Evolutionary conservation across 30 jellyfish, hydroid and myxozoan genomes (phyloP), one percentile per base, ranked within the genome.

Genomic region (Rhopilema esculentum): DNA sequence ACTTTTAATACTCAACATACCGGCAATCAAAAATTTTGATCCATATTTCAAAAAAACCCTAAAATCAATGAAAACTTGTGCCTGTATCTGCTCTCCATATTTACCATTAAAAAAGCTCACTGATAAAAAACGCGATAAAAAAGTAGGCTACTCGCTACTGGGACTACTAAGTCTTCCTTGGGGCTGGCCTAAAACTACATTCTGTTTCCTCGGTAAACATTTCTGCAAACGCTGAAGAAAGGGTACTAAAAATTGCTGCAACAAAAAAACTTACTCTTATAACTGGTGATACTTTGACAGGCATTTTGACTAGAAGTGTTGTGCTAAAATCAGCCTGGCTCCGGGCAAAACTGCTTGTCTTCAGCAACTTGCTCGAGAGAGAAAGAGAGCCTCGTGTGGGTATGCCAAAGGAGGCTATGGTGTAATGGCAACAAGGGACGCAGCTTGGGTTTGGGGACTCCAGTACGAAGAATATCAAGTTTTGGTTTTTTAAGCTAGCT

Each of bases 211-310:
- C 16, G 17, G 17, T 24, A 19, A 20, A n/a, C 72, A 2, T 63
- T 63, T 2, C 29, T 19, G 72, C 57, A 40, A 12, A 63, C 6
- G 72, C 26, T 63, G 72, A 7, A 63, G 29, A 63, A 6, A 17
- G 8, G 23, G 64, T 28, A 7, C 49, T 69, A 6, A 27, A 62
- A 62, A 22, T 0, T 22, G 62, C 66, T 26, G 8, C 22, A 7
- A n/a, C 23, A 24, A 16, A 16, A 51, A 23, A 0, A 84, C 92
- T 72, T 64, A 84, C 92, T 26, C 92, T 71, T 12, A 84, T 84
- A 0, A 84, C 72, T 20, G 92, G 92, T 23, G 92, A 53, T 29
- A 84, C 92, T 70, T 71, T 79, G 49, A 69, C 83, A 7, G 92
- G 92, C 92, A 84, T 78, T 27, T 57, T 72, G 86, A 61, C 30